Evolutionary conservation across 53 echinoderm and acorn worm genomes (phyloP).

Genomic region (Echinometra lucunter): DNA sequence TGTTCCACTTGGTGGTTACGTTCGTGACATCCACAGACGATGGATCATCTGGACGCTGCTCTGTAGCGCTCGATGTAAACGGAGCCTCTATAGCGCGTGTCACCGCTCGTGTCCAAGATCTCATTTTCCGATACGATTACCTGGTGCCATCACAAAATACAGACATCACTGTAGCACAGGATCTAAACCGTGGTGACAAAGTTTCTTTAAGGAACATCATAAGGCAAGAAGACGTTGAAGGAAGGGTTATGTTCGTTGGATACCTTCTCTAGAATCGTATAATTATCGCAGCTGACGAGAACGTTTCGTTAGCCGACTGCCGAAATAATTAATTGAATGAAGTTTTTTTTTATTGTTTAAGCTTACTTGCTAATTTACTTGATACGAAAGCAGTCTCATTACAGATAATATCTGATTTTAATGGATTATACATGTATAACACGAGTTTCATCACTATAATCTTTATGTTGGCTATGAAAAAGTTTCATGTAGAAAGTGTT

Average conservation of each 20-base stretch:
- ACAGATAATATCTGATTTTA: too few relatives aligned
- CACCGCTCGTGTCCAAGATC: neutral
- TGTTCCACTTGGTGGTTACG: neutral
- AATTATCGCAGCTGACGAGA: too few relatives aligned
- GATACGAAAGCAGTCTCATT: too few relatives aligned
- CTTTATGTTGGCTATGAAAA: too few relatives aligned
- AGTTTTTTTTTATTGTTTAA: too few relatives aligned
- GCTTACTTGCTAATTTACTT: too few relatives aligned
- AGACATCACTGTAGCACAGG: neutral
- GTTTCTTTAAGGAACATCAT: neutral
- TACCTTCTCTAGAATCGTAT: neutral
- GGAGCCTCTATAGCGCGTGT: neutral
- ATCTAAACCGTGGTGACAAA: neutral
- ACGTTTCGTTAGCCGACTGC: too few relatives aligned
- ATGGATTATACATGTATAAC: too few relatives aligned
- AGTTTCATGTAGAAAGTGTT: too few relatives aligned
- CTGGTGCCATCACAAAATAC: neutral
- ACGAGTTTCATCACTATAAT: too few relatives aligned
- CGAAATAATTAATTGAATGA: too few relatives aligned
- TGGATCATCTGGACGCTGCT: neutral
- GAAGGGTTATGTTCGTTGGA: neutral
- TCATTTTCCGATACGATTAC: neutral
- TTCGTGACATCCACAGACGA: neutral
- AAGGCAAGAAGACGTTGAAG: neutral
- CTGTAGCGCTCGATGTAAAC: neutral